Percentiles rank a stretch among this genome's conserved stretches.
Conservation (phyloP, 2,113 vertebrate species). For the Peromyscus maniculatus region DNA sequence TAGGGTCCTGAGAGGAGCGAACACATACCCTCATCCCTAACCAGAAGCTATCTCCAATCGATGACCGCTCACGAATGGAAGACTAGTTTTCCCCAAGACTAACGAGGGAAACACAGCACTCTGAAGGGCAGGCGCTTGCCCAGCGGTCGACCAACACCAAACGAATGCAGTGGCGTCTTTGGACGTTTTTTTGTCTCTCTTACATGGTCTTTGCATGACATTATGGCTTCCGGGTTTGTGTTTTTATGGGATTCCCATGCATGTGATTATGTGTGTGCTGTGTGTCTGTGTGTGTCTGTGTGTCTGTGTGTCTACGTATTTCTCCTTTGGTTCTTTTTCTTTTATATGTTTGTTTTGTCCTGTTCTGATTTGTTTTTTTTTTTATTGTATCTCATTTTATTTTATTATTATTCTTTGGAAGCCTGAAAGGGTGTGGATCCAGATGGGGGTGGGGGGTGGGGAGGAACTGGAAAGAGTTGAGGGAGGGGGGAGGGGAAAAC, state of each 20-base stretch:
- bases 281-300: not conserved
- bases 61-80: not conserved
- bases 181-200: not conserved
- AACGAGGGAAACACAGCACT: not conserved
- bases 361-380: not conserved
- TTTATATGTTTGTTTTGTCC: not conserved
- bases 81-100: not conserved
- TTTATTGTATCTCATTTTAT: not conserved
- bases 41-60: not conserved
- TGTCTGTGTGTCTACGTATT: not conserved
- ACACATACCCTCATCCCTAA: accelerated
- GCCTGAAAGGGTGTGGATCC: not conserved
- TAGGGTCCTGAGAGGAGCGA: not conserved
- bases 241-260: not conserved
- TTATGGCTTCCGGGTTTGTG: not conserved
- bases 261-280: not conserved
- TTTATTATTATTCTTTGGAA: not conserved
- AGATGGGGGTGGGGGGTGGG: not conserved
- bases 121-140: not conserved
- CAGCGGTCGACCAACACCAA: not conserved
- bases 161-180: not conserved
- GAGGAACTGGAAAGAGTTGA: not conserved
- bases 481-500: not conserved
- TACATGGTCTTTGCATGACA: not conserved
- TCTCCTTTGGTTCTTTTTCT: not conserved